These are phyloP conservation scores for Neoseiulus cucumeris DNA, from an alignment of 1,140 invertebrate species.

Conservation along the genomic window DNA sequence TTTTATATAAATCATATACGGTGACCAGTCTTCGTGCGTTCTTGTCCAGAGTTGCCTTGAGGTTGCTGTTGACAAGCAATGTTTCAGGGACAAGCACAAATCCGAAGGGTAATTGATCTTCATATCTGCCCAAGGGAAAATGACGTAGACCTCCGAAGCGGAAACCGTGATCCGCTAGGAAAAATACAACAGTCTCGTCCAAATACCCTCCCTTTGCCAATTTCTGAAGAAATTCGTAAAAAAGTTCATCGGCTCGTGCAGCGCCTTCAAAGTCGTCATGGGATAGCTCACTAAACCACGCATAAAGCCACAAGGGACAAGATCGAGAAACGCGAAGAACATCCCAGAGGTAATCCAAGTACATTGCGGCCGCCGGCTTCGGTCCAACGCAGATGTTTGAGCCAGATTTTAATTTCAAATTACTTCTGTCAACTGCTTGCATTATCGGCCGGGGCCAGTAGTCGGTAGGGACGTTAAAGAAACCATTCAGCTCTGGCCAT, in stretches of 20 bases:
- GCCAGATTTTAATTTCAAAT: neutral
- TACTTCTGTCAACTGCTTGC: neutral
- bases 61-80: neutral
- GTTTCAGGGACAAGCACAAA: neutral
- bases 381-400: neutral
- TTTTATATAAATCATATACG: neutral
- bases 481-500: neutral
- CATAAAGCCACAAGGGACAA: neutral
- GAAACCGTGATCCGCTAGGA: conserved; percentile 27
- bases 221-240: neutral
- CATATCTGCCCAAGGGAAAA: conserved; percentile 26
- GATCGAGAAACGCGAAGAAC: neutral
- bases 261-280: neutral
- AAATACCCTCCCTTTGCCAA: conserved; percentile 14
- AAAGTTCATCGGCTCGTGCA: neutral
- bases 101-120: conserved; percentile 26
- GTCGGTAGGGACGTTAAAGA: neutral
- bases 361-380: neutral
- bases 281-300: neutral
- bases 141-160: conserved; percentile 25
- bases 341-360: neutral
- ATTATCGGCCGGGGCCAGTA: conserved; percentile 5
- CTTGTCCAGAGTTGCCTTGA: neutral
- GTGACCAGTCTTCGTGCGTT: neutral
- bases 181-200: conserved; percentile 24